Evolutionary conservation across 2,113 vertebrate species (phyloP).

Genomic region (Camelus dromedarius): DNA sequence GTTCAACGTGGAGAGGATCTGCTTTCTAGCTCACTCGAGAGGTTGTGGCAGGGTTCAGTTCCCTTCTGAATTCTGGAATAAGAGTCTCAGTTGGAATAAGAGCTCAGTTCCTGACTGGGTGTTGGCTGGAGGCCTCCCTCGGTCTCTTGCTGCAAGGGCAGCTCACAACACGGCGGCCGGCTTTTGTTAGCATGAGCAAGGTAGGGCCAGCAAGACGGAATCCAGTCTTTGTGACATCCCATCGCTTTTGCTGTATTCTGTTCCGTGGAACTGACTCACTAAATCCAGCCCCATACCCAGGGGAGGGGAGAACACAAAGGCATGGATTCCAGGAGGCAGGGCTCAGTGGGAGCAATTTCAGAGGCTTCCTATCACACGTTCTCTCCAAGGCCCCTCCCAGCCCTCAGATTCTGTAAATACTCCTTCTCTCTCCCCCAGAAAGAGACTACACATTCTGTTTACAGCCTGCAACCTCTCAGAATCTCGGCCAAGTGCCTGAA

Average conservation of each 20-base stretch:
- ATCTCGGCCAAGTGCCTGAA: neutral
- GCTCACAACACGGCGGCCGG: neutral
- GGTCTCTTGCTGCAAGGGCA: neutral
- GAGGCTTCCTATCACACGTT: neutral
- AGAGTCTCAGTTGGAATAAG: neutral
- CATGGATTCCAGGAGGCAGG: neutral
- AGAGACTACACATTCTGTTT: neutral
- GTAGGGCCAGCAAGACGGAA: neutral
- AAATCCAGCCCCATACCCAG: neutral
- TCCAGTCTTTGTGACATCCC: neutral
- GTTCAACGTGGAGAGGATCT: fast-evolving
- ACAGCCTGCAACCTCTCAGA: neutral
- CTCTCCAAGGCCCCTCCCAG: neutral
- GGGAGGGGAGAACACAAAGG: neutral
- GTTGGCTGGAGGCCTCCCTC: neutral
- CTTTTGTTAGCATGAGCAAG: neutral
- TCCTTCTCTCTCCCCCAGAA: neutral
- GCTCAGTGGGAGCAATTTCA: neutral
- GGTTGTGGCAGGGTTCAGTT: neutral
- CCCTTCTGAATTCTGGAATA: neutral
- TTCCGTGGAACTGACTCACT: neutral
- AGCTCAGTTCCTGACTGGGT: neutral
- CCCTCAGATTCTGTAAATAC: neutral
- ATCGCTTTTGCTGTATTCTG: neutral
- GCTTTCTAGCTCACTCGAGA: neutral